Evolutionary conservation across 2,113 vertebrate species (phyloP), one percentile per base, ranked within the genome.

Genomic region (Falco punctatus): DNA sequence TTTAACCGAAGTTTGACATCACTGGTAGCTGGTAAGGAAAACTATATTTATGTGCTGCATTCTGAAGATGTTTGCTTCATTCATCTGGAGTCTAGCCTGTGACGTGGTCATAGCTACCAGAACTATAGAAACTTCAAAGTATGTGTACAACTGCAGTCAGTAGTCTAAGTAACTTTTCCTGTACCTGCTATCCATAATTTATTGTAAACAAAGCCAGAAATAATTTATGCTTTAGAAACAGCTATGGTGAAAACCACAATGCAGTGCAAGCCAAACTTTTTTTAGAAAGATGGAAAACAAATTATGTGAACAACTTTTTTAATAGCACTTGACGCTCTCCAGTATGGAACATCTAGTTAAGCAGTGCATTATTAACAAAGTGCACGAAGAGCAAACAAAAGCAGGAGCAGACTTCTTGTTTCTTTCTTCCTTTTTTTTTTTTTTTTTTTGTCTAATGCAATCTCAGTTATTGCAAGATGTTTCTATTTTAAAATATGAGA

Each of bases 401-500:
- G 65, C 38, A 80, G 42, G 15, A 94, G 8, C 78, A 66, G 58
- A 30, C 42, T 81, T 30, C 46, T 79, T 65, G 24, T 88, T 91
- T 66, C 18, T 30, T 51, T 17, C 23, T n/a, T 66, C 15, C 7
- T 12, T 23, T 24, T 38, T 73, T 52, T 28, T n/a, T 30, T 32
- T 16, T 58, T 65, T 46, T 59, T 51, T 74, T 77, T 40, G 16
- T 72, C 24, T 80, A 38, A 59, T 66, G 77, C 90, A 94, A 64
- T 72, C 78, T 55, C 57, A 72, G 42, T 74, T 87, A 84, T 66
- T 66, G 44, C 28, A 75, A 81, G 35, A 80, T 66, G 42, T 12
- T 81, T 72, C 82, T 89, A 51, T 79, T 88, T 94, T 86, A 79
- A 92, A 94, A 79, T 95, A 96, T 94, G 87, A 77, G 59, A 88